Conservation (phyloP, 2,888 invertebrate species). For the Thyatira batis region DNA sequence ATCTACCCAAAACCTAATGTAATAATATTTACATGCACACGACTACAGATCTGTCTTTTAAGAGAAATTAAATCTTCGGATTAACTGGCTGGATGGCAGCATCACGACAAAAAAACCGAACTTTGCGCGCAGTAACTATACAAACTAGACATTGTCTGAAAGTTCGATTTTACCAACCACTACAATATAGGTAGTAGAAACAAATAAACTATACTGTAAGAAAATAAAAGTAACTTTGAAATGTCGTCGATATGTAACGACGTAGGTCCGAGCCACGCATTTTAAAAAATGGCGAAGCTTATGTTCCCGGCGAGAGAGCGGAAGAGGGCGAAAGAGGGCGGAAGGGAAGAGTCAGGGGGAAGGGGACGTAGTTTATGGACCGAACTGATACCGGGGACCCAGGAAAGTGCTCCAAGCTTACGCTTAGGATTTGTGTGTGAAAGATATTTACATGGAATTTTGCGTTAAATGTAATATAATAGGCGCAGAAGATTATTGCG, state of each 20-base stretch:
- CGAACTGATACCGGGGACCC: constrained; percentile 76
- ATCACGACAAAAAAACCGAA: too few relatives aligned
- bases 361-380: constrained; percentile 72
- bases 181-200: not conserved
- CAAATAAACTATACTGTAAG: constrained; percentile 51
- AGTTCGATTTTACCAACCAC: not conserved
- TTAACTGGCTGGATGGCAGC: too few relatives aligned
- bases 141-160: not conserved
- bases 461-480: not conserved
- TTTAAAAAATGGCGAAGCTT: constrained; percentile 77
- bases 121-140: too few relatives aligned
- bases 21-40: too few relatives aligned
- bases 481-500: not conserved
- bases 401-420: constrained; percentile 75
- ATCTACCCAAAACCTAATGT: too few relatives aligned
- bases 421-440: constrained; percentile 72
- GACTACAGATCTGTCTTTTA: too few relatives aligned
- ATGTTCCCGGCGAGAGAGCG: constrained; percentile 61
- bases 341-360: constrained; percentile 19
- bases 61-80: too few relatives aligned
- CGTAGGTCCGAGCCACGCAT: constrained; percentile 71
- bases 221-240: constrained; percentile 66
- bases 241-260: constrained; percentile 59
- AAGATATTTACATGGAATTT: constrained; percentile 70
- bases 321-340: constrained; percentile 48